Evolutionary conservation across 1,140 invertebrate genomes (phyloP), one percentile per base, ranked within the genome.

Genomic region (Parapsyche elsis): DNA sequence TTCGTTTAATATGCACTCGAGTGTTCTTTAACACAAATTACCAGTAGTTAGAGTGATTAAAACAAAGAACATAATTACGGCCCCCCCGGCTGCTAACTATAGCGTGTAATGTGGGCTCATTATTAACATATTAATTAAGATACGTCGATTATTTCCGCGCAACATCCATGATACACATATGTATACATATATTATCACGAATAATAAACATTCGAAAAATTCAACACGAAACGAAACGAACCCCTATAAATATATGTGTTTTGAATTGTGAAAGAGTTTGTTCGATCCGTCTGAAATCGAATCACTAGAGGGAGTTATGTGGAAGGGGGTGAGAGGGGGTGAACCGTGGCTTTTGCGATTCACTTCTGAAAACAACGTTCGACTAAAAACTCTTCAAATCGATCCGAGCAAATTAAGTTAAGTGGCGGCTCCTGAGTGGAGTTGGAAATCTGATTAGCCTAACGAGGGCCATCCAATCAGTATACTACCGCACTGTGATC

Each of bases 391-490:
- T 71, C 71, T 77, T 81, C 64, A 81, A 81, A 80, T 82, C 81
- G 81, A 82, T 82, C 71, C 24, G 64, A 7, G 38, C 73, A 82
- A 82, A 82, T 82, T 80, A 78, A 80, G 78, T 80, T 80, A 82
- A 78, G 70, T 76, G 75, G 57, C 45, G 49, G 45, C 30, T 75
- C 73, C 57, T 38, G 78, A 82, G 78, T 77, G 38, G 64, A 80
- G 81, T 80, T 73, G 49, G 78, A 77, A 77, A 82, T 82, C 76
- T 76, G 81, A 82, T 82, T 82, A 82, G 26, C 74, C 77, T 80
- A 82, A 82, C 81, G 78, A 81, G 81, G 57, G 59, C 46, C 67
- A 64, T 79, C 78, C 78, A 82, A 82, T 82, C 81, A 82, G 81
- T 79, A 73, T 53, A 9, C 16, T 30, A 16, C 9, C 23, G 70